phyloP scores from a whole-genome alignment of 2,888 invertebrate genomes.

The Lochmaea crataegi region DNA sequence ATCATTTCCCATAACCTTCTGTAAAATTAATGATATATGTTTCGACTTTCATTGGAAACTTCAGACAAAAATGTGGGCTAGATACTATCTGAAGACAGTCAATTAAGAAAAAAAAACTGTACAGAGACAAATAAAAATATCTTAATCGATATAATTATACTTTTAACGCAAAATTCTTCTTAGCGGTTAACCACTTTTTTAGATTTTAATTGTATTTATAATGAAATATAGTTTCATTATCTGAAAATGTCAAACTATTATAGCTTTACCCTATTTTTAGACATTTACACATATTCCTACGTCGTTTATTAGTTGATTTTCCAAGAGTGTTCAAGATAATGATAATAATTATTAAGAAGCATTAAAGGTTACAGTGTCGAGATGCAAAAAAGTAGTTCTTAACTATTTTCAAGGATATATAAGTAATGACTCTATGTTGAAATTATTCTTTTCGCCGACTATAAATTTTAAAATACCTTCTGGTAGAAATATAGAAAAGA shows the following conservation, averaged over 20 bases:
- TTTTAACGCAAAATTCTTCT: neutral
- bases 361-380: neutral
- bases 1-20: constrained; percentile 4
- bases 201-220: no score
- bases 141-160: no score
- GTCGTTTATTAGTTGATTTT: neutral
- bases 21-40: neutral
- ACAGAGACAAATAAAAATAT: neutral
- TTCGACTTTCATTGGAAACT: neutral
- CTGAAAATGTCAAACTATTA: no score
- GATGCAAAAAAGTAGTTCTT: constrained; percentile 1
- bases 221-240: no score
- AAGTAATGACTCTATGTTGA: constrained; percentile 1
- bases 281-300: neutral
- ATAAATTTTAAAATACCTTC: no score
- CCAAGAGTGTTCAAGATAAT: constrained; percentile 2
- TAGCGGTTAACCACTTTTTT: no score
- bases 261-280: no score
- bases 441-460: neutral
- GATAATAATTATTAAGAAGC: neutral
- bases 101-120: neutral
- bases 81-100: neutral
- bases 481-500: no score
- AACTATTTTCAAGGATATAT: neutral
- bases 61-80: neutral